phyloP scores from a whole-genome alignment of 2,113 vertebrate species.

The Anoura caudifer region DNA sequence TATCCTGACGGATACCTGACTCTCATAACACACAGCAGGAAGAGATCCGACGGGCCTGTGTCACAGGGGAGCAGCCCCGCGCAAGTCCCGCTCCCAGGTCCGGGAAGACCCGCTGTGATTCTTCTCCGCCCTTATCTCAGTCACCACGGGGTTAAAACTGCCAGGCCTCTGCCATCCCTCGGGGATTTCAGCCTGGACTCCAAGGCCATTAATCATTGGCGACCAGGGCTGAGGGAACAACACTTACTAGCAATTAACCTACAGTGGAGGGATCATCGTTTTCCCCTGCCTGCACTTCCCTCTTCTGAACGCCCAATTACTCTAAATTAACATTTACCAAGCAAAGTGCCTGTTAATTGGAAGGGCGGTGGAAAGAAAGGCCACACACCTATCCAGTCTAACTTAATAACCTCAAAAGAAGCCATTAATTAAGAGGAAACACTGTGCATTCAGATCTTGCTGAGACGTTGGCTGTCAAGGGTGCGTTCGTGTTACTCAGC shows the following conservation, averaged over 20 bases:
- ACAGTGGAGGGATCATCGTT: conserved; percentile 75
- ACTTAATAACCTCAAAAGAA: conserved; percentile 88
- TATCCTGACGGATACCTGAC: neutral
- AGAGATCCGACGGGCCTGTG: rapidly evolving
- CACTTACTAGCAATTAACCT: conserved; percentile 88
- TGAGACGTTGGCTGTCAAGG: conserved; percentile 80
- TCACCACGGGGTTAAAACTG: conserved; percentile 72
- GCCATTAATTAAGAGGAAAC: conserved; percentile 82
- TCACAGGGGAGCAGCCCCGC: too few relatives aligned
- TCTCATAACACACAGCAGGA: neutral
- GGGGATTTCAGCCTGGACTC: conserved; percentile 69
- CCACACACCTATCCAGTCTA: conserved; percentile 88
- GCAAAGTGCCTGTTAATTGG: conserved; percentile 83
- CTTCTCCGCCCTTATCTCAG: neutral
- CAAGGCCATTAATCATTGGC: conserved; percentile 82
- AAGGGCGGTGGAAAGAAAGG: conserved; percentile 85
- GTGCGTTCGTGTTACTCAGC: conserved; percentile 42
- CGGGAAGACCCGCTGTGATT: neutral
- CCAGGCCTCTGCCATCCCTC: conserved; percentile 75
- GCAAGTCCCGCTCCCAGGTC: neutral
- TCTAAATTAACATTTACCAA: conserved; percentile 83
- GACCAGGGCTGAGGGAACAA: conserved; percentile 77
- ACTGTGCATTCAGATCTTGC: conserved; percentile 53
- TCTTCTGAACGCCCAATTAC: conserved; percentile 85
- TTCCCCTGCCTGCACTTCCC: conserved; percentile 43